Evolutionary conservation across 2,888 invertebrate genomes (phyloP).

Genomic region (Alloplasta piceator): DNA sequence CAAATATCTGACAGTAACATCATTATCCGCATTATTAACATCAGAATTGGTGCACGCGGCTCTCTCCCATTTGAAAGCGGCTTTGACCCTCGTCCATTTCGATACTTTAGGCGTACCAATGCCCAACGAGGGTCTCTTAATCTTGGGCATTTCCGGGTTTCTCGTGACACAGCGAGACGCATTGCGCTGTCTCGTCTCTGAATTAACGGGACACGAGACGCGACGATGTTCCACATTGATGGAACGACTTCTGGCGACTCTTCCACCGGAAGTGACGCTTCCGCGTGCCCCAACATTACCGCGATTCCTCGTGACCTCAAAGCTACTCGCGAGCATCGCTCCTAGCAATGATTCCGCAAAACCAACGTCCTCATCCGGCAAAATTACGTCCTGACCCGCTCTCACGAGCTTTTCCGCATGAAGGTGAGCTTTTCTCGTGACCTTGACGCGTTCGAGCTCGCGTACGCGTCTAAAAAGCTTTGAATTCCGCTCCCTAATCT

Average conservation of each 20-base stretch:
- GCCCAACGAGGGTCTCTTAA: constrained; percentile 55
- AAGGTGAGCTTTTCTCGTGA: constrained; percentile 86
- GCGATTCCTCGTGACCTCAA: constrained; percentile 79
- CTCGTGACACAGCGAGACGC: constrained; percentile 9
- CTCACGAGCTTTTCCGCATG: constrained; percentile 79
- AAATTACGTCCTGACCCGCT: constrained; percentile 79
- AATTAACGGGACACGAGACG: constrained; percentile 69
- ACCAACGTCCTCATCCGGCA: constrained; percentile 86
- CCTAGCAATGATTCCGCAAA: constrained; percentile 87
- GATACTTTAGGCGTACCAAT: constrained; percentile 87
- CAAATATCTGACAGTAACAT: constrained; percentile 60
- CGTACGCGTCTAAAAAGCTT: constrained; percentile 88
- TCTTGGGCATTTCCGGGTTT: constrained; percentile 15
- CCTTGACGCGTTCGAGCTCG: constrained; percentile 89
- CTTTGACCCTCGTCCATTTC: constrained; percentile 95
- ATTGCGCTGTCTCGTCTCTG: constrained; percentile 52
- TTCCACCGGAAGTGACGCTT: neutral
- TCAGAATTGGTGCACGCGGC: constrained; percentile 81
- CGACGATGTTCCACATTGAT: constrained; percentile 86
- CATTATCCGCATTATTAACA: constrained; percentile 6
- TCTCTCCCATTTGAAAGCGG: constrained; percentile 94
- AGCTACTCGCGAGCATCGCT: constrained; percentile 86
- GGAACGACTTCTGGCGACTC: constrained; percentile 85
- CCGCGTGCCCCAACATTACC: neutral
- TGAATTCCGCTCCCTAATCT: constrained; percentile 89